These are phyloP conservation scores for Ophraella communa DNA, from an alignment of 2,888 invertebrate genomes.

Conservation along the genomic window DNA sequence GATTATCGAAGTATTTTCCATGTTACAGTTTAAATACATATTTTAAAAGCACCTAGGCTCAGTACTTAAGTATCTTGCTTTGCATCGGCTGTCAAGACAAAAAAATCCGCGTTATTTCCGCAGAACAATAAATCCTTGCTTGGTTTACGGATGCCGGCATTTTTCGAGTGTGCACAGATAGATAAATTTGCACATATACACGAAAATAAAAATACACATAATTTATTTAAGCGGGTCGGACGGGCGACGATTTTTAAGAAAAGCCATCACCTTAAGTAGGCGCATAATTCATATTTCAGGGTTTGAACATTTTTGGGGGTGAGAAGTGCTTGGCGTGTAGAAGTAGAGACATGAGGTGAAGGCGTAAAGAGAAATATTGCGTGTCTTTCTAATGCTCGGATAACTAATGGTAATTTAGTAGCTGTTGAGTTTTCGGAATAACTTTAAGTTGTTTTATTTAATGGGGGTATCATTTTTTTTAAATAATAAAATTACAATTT, in stretches of 20 bases:
- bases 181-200: conserved; percentile 55
- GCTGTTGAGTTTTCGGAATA: conserved; percentile 47
- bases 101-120: conserved; percentile 44
- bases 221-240: conserved; percentile 52
- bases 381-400: conserved; percentile 56
- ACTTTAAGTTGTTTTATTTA: conserved; percentile 31
- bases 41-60: too few species aligned
- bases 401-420: conserved; percentile 51
- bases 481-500: neutral
- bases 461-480: too few species aligned
- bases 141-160: conserved; percentile 33
- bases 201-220: conserved; percentile 56
- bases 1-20: too few species aligned
- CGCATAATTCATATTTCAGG: conserved; percentile 58
- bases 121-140: conserved; percentile 42
- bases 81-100: conserved; percentile 39
- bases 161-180: conserved; percentile 46
- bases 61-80: neutral
- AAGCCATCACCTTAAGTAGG: conserved; percentile 63
- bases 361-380: conserved; percentile 52
- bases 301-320: conserved; percentile 26
- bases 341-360: conserved; percentile 4
- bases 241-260: conserved; percentile 60
- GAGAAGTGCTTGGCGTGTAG: conserved; percentile 18
- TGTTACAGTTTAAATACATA: too few species aligned